Evolutionary conservation across 23 tunicate species (phyloP).

Genomic region (Ascidia mentula): DNA sequence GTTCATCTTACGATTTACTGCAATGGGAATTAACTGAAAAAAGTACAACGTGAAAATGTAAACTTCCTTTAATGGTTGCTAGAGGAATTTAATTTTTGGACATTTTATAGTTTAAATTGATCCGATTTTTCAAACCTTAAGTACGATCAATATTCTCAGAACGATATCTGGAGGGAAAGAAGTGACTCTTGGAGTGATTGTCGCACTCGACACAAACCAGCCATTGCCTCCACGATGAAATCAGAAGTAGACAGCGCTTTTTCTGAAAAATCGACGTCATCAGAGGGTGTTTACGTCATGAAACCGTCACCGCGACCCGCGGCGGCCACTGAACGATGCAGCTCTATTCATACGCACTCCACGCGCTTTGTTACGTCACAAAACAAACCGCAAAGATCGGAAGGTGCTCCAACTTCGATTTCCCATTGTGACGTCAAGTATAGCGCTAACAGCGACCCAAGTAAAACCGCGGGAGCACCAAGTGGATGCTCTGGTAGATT

Average conservation of each 20-base stretch:
- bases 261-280: slow-evolving; percentile 2
- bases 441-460: background rate
- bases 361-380: background rate
- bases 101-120: too few species aligned
- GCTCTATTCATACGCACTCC: background rate
- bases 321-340: background rate
- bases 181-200: background rate
- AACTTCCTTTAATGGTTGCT: too few species aligned
- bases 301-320: background rate
- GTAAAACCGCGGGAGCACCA: background rate
- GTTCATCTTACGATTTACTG: too few species aligned
- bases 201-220: background rate
- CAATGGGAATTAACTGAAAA: too few species aligned
- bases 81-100: too few species aligned
- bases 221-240: background rate
- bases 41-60: too few species aligned
- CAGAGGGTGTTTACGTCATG: background rate
- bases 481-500: background rate
- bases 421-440: background rate
- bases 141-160: too few species aligned
- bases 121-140: background rate
- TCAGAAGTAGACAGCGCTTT: slow-evolving; percentile 11
- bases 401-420: too few species aligned
- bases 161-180: background rate
- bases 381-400: background rate